Base-by-base conservation (phyloP, 2,888 invertebrate genomes). In the Temnothorax rugatulus region DNA sequence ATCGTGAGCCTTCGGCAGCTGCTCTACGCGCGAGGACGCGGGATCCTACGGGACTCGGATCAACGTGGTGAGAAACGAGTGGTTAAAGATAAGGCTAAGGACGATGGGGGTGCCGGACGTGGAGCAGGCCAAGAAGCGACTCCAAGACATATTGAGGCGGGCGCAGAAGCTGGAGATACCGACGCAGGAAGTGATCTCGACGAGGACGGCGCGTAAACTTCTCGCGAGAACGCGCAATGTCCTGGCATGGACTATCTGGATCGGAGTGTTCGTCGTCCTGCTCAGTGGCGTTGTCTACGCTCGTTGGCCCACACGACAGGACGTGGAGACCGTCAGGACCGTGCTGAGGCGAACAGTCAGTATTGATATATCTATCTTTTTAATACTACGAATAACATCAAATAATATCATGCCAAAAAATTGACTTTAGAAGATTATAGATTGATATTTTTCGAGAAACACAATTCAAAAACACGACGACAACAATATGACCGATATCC, bases 281-380 rank as follows among this genome's bases (percentile, higher is more conserved):
- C 91, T 93, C 34, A 91, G 89, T 83, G 90, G 90, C 8, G 88
- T 92, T 85, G 91, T 94, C 71, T 94, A 94, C 83, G 90, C 91
- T 5, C 92, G 92, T 29, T 94, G 94, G 94, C 93, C 94, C 1
- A 93, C 93, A 88, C 83, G 86, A 29, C 94, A 93, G 87, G 94
- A 94, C 77, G 91, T 92, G 76, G 94, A 94, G 71, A 94, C 93
- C 59, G 92, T 94, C 75, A 92, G 92, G 86, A 94, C 94, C 73
- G 94, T 94, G 44, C 90, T 94, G 81, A 92, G 92, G 91, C 91
- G 92, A 89, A 91, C 94, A 92, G 94, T 94, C 79, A 93, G 92
- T 86, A 34, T 54, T 7, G 7, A 63, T 47, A 34, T 63, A 44
- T 75, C 2, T 44, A 9, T 63, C 34, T 47, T n/a, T 1, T 34